Conservation (phyloP, 2,888 invertebrate species). For the Zygogramma bicolorata region DNA sequence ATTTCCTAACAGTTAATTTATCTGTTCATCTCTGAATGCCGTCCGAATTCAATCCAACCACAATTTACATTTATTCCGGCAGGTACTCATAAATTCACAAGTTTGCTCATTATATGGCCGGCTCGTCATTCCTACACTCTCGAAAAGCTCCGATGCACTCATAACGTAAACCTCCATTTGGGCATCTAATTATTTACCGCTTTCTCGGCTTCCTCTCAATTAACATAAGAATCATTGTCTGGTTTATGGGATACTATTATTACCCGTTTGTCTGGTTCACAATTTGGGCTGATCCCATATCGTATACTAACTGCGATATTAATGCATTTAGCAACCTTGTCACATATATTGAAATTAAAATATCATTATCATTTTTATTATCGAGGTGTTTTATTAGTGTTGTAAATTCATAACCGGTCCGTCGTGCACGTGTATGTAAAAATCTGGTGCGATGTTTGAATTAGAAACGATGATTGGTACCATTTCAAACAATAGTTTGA, state of each 20-base stretch:
- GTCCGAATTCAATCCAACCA: background rate
- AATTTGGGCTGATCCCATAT: background rate
- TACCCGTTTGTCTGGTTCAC: constrained; percentile 1
- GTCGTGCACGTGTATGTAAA: background rate
- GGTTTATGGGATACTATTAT: background rate
- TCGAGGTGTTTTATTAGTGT: background rate
- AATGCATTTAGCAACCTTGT: constrained; percentile 3
- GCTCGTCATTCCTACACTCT: background rate
- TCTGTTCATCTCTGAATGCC: background rate
- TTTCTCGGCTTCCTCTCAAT: background rate
- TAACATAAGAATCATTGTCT: constrained; percentile 8
- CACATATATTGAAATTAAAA: constrained; percentile 7
- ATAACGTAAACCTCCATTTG: background rate
- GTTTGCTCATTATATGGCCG: background rate
- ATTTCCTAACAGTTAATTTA: background rate
- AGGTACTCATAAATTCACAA: background rate
- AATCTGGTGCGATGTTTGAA: background rate
- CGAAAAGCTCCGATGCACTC: background rate
- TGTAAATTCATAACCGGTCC: background rate
- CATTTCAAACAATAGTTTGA: no score
- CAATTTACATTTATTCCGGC: background rate
- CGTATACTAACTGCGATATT: constrained; percentile 4
- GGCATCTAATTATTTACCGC: background rate
- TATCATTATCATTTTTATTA: constrained; percentile 10
- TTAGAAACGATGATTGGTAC: no score